A percentile compares a stretch with the other conserved stretches of the same genome.
Conservation (phyloP, 2,888 invertebrate species). For the Ligdia adustata region DNA sequence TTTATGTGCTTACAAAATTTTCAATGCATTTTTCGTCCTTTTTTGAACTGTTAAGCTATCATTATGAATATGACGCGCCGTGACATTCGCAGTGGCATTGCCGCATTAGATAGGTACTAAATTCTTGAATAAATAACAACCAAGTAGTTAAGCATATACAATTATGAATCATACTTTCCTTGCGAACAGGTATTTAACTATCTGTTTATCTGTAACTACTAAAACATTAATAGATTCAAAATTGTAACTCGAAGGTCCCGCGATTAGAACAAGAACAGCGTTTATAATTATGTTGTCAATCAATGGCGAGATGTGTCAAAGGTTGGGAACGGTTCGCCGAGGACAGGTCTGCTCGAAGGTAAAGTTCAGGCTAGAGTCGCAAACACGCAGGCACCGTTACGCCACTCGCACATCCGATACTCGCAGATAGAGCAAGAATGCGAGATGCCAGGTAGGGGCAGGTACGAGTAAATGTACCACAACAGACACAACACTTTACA, state of each 20-base stretch:
- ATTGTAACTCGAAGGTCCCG: constrained; percentile 51
- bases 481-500: constrained; percentile 27
- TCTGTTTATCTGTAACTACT: constrained; percentile 26
- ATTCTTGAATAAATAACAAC: constrained; percentile 23
- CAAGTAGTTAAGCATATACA: constrained; percentile 11
- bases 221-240: constrained; percentile 36
- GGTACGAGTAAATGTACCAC: constrained; percentile 45
- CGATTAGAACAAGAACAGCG: constrained; percentile 47
- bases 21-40: constrained; percentile 34
- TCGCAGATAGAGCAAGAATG: constrained; percentile 75
- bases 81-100: constrained; percentile 1
- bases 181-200: constrained; percentile 28
- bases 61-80: neutral
- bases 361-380: constrained; percentile 50
- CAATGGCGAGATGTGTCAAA: constrained; percentile 50
- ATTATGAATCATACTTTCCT: constrained; percentile 23
- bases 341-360: constrained; percentile 50
- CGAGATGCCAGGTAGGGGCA: constrained; percentile 70
- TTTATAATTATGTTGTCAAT: constrained; percentile 71
- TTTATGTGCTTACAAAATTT: constrained; percentile 42
- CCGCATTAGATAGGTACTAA: constrained; percentile 12
- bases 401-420: constrained; percentile 51
- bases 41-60: neutral
- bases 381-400: constrained; percentile 66
- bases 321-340: constrained; percentile 52